Conservation (phyloP, 2,888 invertebrate genomes). For the Tiphia femorata region DNA sequence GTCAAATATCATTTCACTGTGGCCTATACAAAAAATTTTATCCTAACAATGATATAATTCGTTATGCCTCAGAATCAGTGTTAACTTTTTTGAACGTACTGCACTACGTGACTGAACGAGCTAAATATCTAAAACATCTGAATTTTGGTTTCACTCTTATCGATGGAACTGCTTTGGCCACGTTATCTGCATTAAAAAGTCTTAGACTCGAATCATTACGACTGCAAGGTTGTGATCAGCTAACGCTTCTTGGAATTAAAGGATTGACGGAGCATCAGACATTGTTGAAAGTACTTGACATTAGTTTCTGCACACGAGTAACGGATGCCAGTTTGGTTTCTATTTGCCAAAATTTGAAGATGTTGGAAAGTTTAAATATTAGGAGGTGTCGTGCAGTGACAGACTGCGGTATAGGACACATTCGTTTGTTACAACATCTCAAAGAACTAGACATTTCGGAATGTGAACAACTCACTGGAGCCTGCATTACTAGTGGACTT, state of each 20-base stretch:
- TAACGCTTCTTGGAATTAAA: constrained; percentile 74
- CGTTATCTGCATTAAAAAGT: constrained; percentile 71
- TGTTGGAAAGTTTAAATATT: constrained; percentile 75
- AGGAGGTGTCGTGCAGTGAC: constrained; percentile 77
- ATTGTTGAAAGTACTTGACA: constrained; percentile 73
- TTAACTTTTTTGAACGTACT: constrained; percentile 79
- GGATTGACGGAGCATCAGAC: constrained; percentile 73
- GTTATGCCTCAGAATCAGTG: constrained; percentile 75
- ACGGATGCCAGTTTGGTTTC: constrained; percentile 75
- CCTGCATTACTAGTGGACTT: constrained; percentile 74
- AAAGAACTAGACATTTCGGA: constrained; percentile 77
- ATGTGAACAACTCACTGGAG: constrained; percentile 76
- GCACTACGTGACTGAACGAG: constrained; percentile 72
- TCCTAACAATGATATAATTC: constrained; percentile 60
- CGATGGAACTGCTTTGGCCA: constrained; percentile 74
- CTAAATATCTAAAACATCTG: constrained; percentile 72
- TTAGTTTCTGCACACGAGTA: constrained; percentile 76
- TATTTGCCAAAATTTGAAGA: constrained; percentile 73
- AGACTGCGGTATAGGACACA: constrained; percentile 73
- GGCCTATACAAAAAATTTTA: constrained; percentile 79
- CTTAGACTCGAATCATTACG: constrained; percentile 72
- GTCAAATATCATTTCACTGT: constrained; percentile 79
- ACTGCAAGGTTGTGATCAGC: constrained; percentile 75
- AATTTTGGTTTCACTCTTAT: constrained; percentile 79
- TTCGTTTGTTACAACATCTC: constrained; percentile 73